These are phyloP conservation scores for Gari tellinella DNA, from an alignment of 2,888 invertebrate genomes.

Conservation along the genomic window DNA sequence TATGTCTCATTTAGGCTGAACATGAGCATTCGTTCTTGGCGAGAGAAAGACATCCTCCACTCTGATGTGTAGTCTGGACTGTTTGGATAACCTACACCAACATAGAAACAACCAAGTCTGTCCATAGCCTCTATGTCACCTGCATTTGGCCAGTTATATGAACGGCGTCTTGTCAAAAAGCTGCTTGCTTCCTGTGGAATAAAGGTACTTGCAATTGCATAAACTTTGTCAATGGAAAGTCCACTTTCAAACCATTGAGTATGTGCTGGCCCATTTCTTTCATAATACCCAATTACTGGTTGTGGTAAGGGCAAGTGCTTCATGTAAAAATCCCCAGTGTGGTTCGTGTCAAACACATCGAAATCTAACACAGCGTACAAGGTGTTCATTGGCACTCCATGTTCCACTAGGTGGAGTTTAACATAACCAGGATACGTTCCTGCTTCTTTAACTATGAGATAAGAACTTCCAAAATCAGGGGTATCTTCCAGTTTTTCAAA, in stretches of 20 bases:
- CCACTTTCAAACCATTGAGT: not conserved
- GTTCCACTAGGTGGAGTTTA: not conserved
- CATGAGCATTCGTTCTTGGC: conserved; percentile 17
- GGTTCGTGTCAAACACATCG: too few relatives aligned
- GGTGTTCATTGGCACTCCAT: not conserved
- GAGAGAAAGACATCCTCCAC: conserved; percentile 16
- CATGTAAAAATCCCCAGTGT: too few relatives aligned
- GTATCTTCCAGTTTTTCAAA: not conserved
- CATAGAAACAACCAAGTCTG: conserved; percentile 1
- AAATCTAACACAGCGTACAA: too few relatives aligned
- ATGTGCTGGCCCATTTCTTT: not conserved
- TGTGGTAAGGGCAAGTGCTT: too few relatives aligned
- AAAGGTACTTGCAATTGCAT: not conserved
- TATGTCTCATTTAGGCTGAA: conserved; percentile 18
- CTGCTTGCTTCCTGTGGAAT: not conserved
- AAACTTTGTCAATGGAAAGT: not conserved
- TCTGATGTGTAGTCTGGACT: conserved; percentile 4
- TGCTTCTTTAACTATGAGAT: not conserved
- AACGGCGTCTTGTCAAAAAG: not conserved
- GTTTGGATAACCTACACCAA: not conserved
- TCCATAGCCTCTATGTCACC: not conserved
- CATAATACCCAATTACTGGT: not conserved
- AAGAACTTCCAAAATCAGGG: not conserved
- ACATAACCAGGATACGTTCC: conserved; percentile 7
- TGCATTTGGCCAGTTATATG: not conserved